phyloP scores from a whole-genome alignment of 2,888 invertebrate species.

The Drosophila lutescens region DNA sequence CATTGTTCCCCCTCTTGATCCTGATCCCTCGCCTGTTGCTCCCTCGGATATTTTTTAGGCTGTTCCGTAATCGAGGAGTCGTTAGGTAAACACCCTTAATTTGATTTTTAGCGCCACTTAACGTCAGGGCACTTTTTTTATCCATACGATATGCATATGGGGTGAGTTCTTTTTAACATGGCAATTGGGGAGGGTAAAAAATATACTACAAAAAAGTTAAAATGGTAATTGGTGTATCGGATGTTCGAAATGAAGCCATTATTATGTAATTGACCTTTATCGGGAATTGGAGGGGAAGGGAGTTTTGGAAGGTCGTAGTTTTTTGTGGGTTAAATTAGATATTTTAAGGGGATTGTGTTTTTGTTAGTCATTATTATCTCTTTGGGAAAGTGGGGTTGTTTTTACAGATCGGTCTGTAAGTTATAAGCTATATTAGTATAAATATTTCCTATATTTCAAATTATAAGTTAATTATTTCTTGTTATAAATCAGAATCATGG shows the following conservation, averaged over 20 bases:
- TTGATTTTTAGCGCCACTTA: conserved; percentile 80
- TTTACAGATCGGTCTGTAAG: no score
- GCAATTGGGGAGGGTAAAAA: conserved; percentile 38
- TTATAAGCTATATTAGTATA: no score
- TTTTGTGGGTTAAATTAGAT: conserved; percentile 10
- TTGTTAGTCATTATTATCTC: background rate
- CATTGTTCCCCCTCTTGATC: conserved; percentile 29
- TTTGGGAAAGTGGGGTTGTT: background rate
- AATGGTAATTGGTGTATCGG: conserved; percentile 61
- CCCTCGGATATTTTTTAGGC: conserved; percentile 63
- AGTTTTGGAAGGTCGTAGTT: conserved; percentile 26
- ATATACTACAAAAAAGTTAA: conserved; percentile 46
- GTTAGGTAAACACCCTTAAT: conserved; percentile 74
- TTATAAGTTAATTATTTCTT: no score
- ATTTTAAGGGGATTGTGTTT: conserved; percentile 14
- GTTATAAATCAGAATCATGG: no score
- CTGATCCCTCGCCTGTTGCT: conserved; percentile 56
- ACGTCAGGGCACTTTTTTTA: conserved; percentile 57
- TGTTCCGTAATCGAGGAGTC: conserved; percentile 74
- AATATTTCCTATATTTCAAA: no score
- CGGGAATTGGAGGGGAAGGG: conserved; percentile 13
- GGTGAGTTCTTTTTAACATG: conserved; percentile 40
- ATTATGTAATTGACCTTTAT: conserved; percentile 61
- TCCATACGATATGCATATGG: conserved; percentile 57
- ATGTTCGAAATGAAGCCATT: conserved; percentile 34